Percentiles rank a stretch among this genome's conserved stretches.
Conservation (phyloP, 1,140 invertebrate species). For the Capitella teleta region DNA sequence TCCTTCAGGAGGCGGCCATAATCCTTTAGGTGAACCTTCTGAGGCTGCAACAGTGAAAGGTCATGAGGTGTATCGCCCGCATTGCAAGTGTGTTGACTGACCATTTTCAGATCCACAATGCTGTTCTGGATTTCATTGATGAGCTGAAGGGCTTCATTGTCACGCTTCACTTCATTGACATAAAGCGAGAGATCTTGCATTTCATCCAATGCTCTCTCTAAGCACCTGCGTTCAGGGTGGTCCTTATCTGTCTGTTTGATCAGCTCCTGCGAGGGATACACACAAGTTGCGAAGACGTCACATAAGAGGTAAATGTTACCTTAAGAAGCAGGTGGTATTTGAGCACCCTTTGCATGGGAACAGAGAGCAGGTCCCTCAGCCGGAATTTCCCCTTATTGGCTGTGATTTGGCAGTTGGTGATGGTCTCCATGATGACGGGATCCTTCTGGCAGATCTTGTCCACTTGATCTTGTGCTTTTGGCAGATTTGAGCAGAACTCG, state of each 20-base stretch:
- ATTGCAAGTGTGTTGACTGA: constrained; percentile 10
- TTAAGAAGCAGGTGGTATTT: constrained; percentile 83
- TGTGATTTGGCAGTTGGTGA: constrained; percentile 74
- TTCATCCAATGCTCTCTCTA: constrained; percentile 80
- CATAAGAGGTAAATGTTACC: constrained; percentile 20
- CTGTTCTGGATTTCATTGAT: constrained; percentile 75
- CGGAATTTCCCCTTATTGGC: constrained; percentile 92
- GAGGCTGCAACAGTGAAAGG: constrained; percentile 42
- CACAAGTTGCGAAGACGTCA: background rate
- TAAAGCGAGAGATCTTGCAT: constrained; percentile 89
- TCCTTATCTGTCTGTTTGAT: constrained; percentile 65
- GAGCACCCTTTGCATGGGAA: constrained; percentile 94
- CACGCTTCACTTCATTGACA: constrained; percentile 96
- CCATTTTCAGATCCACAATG: constrained; percentile 47
- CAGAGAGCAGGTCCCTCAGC: constrained; percentile 82
- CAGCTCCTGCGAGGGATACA: constrained; percentile 60
- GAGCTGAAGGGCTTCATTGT: constrained; percentile 82
- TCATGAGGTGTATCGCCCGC: background rate
- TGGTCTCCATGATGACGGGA: constrained; percentile 48
- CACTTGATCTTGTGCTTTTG: constrained; percentile 62
- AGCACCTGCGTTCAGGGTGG: constrained; percentile 59
- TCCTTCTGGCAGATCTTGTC: constrained; percentile 60
- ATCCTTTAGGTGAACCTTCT: constrained; percentile 66
- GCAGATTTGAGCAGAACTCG: constrained; percentile 87
- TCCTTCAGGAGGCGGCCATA: constrained; percentile 84